Percentiles rank a stretch among this genome's conserved stretches.
Evolutionary conservation across 2,888 invertebrate genomes (phyloP).

Genomic region (Gastracanthus pulcherrimus): DNA sequence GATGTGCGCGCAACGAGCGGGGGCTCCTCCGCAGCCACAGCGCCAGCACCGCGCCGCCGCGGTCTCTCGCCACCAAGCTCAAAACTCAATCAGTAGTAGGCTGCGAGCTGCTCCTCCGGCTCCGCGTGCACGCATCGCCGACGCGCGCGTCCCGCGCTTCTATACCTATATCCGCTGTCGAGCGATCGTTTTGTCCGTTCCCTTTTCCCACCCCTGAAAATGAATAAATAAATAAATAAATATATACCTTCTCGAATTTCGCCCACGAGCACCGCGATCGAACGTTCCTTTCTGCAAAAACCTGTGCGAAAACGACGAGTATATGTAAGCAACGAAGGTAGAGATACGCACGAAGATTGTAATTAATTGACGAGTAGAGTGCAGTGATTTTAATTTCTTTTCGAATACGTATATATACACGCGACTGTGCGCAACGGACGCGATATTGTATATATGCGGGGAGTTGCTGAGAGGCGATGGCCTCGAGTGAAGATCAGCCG

Average conservation of each 20-base stretch:
- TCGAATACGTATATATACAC: not conserved
- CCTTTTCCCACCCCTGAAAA: not conserved
- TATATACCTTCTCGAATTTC: too few relatives aligned
- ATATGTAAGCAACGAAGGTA: too few relatives aligned
- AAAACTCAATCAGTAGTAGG: slow-evolving; percentile 24
- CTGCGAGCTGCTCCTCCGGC: slow-evolving; percentile 36
- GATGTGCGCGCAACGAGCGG: not conserved
- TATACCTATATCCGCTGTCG: not conserved
- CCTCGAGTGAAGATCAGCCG: not conserved
- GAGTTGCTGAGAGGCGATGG: slow-evolving; percentile 4
- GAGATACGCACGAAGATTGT: too few relatives aligned
- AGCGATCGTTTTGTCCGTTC: not conserved
- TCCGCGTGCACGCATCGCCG: not conserved
- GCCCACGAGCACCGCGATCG: too few relatives aligned
- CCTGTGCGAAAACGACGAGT: too few relatives aligned
- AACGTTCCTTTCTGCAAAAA: too few relatives aligned
- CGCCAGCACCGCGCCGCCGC: too few relatives aligned
- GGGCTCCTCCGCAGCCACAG: not conserved
- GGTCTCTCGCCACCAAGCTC: not conserved
- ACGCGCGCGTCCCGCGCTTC: too few relatives aligned
- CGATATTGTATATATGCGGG: not conserved
- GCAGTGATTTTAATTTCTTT: too few relatives aligned
- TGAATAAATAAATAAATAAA: too few relatives aligned
- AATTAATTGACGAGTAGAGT: too few relatives aligned
- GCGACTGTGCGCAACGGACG: not conserved